Percentiles rank a stretch among this genome's conserved stretches.
phyloP scores from a whole-genome alignment of 2,888 invertebrate genomes.

The Mythimna albipuncta region DNA sequence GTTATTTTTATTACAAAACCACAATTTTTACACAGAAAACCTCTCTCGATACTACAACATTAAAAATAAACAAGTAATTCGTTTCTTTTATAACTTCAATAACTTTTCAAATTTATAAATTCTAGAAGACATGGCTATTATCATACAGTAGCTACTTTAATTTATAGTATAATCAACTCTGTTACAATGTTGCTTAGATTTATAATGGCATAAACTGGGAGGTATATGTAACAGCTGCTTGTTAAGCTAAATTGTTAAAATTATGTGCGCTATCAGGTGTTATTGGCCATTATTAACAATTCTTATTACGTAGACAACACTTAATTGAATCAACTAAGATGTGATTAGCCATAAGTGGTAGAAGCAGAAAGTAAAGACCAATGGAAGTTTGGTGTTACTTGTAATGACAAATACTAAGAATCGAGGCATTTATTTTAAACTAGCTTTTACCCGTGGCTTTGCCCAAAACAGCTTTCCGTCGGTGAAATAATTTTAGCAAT shows the following conservation, averaged over 20 bases:
- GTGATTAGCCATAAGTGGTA: background rate
- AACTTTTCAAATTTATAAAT: slow-evolving; percentile 43
- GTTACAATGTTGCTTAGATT: slow-evolving; percentile 52
- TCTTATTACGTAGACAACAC: background rate
- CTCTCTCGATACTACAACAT: slow-evolving; percentile 2
- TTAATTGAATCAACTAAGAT: background rate
- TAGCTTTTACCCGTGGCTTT: too few species aligned
- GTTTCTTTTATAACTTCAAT: slow-evolving; percentile 45
- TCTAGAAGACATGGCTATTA: slow-evolving; percentile 22
- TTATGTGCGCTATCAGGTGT: slow-evolving; percentile 12
- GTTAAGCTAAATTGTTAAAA: slow-evolving; percentile 20
- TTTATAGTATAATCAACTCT: slow-evolving; percentile 40
- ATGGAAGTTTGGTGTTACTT: too few species aligned
- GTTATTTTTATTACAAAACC: background rate
- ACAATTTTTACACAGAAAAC: background rate
- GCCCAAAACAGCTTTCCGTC: too few species aligned
- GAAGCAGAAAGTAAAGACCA: too few species aligned
- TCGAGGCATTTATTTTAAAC: too few species aligned
- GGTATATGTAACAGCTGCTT: slow-evolving; percentile 23
- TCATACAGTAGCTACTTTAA: slow-evolving; percentile 21
- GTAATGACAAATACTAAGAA: too few species aligned
- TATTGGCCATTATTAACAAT: slow-evolving; percentile 2
- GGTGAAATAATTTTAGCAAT: too few species aligned
- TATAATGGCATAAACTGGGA: slow-evolving; percentile 30
- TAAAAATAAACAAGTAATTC: slow-evolving; percentile 12